A percentile compares a stretch with the other conserved stretches of the same genome.
Evolutionary conservation across 2,113 vertebrate species (phyloP).

Genomic region (Odontophorus gujanensis): DNA sequence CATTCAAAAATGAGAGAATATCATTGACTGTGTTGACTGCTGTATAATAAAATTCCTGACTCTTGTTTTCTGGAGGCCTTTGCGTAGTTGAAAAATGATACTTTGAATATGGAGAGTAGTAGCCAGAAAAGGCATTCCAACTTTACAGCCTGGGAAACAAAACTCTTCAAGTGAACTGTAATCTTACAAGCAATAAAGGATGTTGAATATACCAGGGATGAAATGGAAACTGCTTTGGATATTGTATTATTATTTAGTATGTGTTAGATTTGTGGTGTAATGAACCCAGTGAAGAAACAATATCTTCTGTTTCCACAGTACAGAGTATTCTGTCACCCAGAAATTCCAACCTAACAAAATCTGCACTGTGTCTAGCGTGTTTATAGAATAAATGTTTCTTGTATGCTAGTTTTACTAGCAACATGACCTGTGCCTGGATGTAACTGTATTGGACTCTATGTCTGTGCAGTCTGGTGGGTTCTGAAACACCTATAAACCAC

Average conservation of each 20-base stretch:
- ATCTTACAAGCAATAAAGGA: neutral
- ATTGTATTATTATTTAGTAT: neutral
- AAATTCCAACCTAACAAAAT: neutral
- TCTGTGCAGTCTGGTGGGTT: neutral
- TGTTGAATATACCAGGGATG: neutral
- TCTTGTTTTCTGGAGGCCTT: neutral
- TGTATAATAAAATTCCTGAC: neutral
- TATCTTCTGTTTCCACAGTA: neutral
- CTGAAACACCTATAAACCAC: neutral
- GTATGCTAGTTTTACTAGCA: neutral
- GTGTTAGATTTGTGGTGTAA: neutral
- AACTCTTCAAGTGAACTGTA: neutral
- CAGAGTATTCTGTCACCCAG: neutral
- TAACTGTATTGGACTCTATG: neutral
- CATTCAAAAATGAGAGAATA: neutral
- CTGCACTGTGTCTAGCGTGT: neutral
- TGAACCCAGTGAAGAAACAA: neutral
- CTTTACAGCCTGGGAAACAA: neutral
- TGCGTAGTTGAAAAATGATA: neutral
- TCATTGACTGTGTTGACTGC: neutral
- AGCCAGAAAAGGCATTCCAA: neutral
- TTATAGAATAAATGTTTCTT: neutral
- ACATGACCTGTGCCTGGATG: neutral
- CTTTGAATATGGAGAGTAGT: neutral
- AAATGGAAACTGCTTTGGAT: neutral